Evolutionary conservation across 1,140 invertebrate species (phyloP), one percentile per base, ranked within the genome.

Genomic region (Drosophila erecta): DNA sequence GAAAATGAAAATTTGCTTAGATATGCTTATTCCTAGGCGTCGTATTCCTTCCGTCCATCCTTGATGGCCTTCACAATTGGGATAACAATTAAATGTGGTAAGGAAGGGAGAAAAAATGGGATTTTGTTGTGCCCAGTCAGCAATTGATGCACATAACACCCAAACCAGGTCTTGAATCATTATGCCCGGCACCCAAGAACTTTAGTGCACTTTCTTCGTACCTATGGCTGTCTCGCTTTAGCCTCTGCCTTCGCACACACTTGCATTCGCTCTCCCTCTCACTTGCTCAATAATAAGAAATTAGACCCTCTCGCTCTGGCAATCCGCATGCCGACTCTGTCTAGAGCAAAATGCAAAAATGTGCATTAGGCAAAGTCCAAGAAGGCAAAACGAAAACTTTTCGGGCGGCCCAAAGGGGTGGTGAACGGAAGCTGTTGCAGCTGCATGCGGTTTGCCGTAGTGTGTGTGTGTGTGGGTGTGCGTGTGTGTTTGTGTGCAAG

Each of bases 321-420:
- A 56, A 33, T 57, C 33, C 44, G 62, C 83, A 75, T 76, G 69
- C 65, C 46, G 64, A 57, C 81, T 86, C 83, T 81, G 57, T 87
- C 81, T 87, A 64, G 57, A 55, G 57, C 44, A 86, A 76, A 87
- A 86, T 85, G 81, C 81, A 86, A 86, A 86, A 86, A 86, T 86
- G 81, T 86, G 81, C 81, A 86, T 86, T 87, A 87, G 81, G 81
- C 85, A 86, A 87, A 87, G 83, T 81, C 79, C 83, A 86, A 86
- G 81, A 86, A 81, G 87, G 76, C 78, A 84, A 66, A 55, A 60
- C 78, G 67, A 49, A 85, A 74, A 81, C 66, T 74, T 65, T 75
- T 65, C 30, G 73, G 59, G 43, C 20, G 30, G 33, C 46, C 30
- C 35, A 40, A 8, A n/a, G 62, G 17, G 47, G 30, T 11, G 43